Evolutionary conservation across 2,797 vertebrate species (phyloP), one percentile per base, ranked within the genome.

Genomic region (Notolabrus celidotus): DNA sequence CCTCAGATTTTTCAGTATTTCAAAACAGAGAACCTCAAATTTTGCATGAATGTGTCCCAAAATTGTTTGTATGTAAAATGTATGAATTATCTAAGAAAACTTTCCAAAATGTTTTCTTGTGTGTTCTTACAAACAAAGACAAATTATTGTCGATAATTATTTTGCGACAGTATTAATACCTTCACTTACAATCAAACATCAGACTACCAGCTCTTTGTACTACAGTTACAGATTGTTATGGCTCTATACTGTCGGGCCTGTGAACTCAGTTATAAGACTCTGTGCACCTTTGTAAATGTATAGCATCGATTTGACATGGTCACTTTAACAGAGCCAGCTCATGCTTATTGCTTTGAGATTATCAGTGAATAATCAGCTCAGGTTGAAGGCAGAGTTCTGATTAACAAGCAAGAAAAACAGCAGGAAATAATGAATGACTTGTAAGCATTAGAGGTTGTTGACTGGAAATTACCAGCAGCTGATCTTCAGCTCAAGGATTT

Each of bases 331-430:
- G n/a, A n/a, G n/a, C 34, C 6, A 39, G 50, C 14, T 59, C 46
- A 25, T 20, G 36, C 12, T n/a, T 27, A 67, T 10, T 49, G 39
- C 36, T 19, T 45, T 74, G 63, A 67, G 43, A 39, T 78, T 64
- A 71, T 52, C 27, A 6, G n/a, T 17, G 46, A 51, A 61, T 77
- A 64, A 38, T 82, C 57, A 71, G 42, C 52, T 59, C 15, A 33
- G 31, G 41, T 23, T 34, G 53, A 22, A 45, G 60, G 16, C 36
- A 38, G 10, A 36, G 31, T 33, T 22, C 14, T 19, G n/a, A 50
- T 47, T 58, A 43, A 38, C 34, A 50, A 10, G 16, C 34, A 50
- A 10, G 16, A 41, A 22, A 41, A 56, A 23, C 16, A 41, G 4
- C 43, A 23, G 47, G 53, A 58, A 33, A 47, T 33, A 39, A 60